Evolutionary conservation across 2,113 vertebrate genomes (phyloP), one percentile per base, ranked within the genome.

Genomic region (Phrynosoma platyrhinos): DNA sequence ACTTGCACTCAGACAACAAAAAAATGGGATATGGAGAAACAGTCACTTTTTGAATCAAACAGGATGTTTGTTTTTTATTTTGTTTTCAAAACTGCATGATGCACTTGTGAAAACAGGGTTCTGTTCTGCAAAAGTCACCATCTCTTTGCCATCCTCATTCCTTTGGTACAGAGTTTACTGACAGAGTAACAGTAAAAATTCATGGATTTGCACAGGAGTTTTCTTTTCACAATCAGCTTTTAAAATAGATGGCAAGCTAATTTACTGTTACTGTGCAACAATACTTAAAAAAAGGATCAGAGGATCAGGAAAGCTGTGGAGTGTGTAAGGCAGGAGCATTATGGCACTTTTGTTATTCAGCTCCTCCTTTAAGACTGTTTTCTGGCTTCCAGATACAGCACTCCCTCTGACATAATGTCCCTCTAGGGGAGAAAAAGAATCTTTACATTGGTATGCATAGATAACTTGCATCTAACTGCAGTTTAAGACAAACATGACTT

Each of bases 361-460:
- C 68, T 81, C 78, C 88, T 84, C 25, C 52, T 80, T 42, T 52
- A 86, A 84, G 84, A 10, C 84, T 90, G 36, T 83, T 6, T 84
- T 25, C 30, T 76, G 7, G 27, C 66, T 89, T 94, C 68, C 72
- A 83, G 79, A 92, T 71, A 32, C 3, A 69, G 79, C 68, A 90
- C 55, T 40, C 58, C 81, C 16, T 71, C 76, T 75, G 79, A 90
- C 0, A 82, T 5, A 91, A 85, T n/a, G 87, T 81, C 62, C 47
- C 79, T 40, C 25, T 75, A 40, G 16, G 32, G 64, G 66, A 69
- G 62, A 32, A 71, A 83, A 72, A 12, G 66, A 83, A 27, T n/a
- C 47, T 72, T 71, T 40, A 80, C 23, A n/a, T 52, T 81, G 55
- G 62, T 74, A 74, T 68, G 27, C 40, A 64, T 20, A 53, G 5